phyloP scores from a whole-genome alignment of 2,888 invertebrate species.

The Adineta ricciae region DNA sequence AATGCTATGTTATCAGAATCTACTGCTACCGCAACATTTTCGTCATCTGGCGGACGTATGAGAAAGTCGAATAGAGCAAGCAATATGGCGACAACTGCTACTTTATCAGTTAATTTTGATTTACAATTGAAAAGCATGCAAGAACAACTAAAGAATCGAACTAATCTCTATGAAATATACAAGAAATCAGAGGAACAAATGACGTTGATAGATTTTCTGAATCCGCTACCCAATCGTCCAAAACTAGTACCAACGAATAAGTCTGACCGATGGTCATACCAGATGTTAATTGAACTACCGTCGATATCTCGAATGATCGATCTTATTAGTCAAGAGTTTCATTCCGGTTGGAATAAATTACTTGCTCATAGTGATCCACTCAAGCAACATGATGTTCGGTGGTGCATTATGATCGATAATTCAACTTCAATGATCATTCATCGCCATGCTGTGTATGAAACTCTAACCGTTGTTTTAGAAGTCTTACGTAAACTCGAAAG shows the following conservation, averaged over 20 bases:
- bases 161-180: background rate
- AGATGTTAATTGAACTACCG: background rate
- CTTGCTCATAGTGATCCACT: background rate
- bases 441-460: background rate
- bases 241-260: background rate
- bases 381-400: slow-evolving; percentile 7
- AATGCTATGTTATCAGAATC: too few relatives aligned
- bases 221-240: background rate
- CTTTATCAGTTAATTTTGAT: background rate
- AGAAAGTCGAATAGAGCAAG: too few relatives aligned
- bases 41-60: too few relatives aligned
- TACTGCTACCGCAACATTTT: too few relatives aligned
- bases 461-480: background rate
- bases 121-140: background rate
- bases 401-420: slow-evolving; percentile 25
- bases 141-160: background rate
- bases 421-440: background rate
- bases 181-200: background rate
- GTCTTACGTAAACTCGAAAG: background rate
- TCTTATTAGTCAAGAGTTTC: background rate
- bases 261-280: background rate
- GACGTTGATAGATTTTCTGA: too few relatives aligned
- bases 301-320: background rate
- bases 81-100: background rate
- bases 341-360: background rate